A percentile compares a stretch with the other conserved stretches of the same genome.
Evolutionary conservation across 2,797 vertebrate species (phyloP).

Genomic region (Gallinago solitaria): DNA sequence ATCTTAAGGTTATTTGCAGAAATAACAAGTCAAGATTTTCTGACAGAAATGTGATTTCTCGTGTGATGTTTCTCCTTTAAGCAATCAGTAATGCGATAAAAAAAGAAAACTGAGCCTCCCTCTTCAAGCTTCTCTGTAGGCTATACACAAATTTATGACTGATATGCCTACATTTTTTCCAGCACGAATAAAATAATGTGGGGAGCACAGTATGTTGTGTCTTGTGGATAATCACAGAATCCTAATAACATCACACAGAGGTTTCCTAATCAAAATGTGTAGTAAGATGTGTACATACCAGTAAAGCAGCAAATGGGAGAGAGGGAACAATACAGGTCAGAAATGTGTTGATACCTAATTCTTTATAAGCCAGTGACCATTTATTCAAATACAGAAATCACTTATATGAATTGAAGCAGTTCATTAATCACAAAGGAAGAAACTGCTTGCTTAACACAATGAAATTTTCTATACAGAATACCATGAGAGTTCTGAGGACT

Average conservation of each 20-base stretch:
- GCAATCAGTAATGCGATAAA: not conserved
- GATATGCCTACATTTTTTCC: not conserved
- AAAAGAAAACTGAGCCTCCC: not conserved
- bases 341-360: not conserved
- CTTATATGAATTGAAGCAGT: not conserved
- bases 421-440: not conserved
- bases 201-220: not conserved
- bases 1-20: not conserved
- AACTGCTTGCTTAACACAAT: not conserved
- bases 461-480: not conserved
- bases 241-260: not conserved
- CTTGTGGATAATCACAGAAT: not conserved
- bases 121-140: not conserved
- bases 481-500: not conserved
- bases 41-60: not conserved
- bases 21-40: not conserved
- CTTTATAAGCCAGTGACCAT: not conserved
- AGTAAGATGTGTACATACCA: not conserved
- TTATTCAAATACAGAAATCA: not conserved
- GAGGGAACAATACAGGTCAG: not conserved
- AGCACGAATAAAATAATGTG: not conserved
- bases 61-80: not conserved
- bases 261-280: not conserved
- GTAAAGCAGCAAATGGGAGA: not conserved
- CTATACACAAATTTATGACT: not conserved